These are phyloP conservation scores for Indicator maculatus DNA, from an alignment of 2,113 vertebrate species.

Conservation along the genomic window DNA sequence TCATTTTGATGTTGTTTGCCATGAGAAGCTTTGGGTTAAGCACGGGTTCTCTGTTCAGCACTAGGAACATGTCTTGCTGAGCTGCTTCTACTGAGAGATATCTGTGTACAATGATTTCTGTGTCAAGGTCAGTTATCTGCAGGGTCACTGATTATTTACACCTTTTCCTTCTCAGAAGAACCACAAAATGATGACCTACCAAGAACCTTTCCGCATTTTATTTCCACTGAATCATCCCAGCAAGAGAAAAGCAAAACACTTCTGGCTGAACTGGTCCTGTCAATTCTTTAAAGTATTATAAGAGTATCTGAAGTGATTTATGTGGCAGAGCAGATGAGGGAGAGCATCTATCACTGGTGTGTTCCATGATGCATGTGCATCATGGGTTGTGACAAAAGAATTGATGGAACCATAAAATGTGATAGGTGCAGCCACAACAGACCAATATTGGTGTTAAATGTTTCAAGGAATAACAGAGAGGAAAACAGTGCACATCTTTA, in stretches of 20 bases:
- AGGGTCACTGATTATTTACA: neutral
- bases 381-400: neutral
- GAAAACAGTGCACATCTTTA: neutral
- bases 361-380: neutral
- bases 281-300: slow-evolving; percentile 14
- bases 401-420: neutral
- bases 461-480: neutral
- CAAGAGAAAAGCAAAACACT: neutral
- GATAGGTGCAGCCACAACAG: neutral
- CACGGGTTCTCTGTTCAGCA: neutral
- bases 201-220: neutral
- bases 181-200: neutral
- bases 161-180: neutral
- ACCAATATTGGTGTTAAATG: neutral
- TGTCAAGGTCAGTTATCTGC: neutral
- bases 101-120: neutral
- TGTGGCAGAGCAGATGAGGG: neutral
- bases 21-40: neutral
- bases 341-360: neutral
- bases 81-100: neutral
- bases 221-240: neutral
- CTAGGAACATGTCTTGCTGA: neutral
- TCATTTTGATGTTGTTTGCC: neutral
- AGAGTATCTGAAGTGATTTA: neutral
- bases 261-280: neutral